A percentile compares a stretch with the other conserved stretches of the same genome.
These are phyloP conservation scores for Garrulus glandarius DNA, from an alignment of 2,797 vertebrate genomes.

Conservation along the genomic window DNA sequence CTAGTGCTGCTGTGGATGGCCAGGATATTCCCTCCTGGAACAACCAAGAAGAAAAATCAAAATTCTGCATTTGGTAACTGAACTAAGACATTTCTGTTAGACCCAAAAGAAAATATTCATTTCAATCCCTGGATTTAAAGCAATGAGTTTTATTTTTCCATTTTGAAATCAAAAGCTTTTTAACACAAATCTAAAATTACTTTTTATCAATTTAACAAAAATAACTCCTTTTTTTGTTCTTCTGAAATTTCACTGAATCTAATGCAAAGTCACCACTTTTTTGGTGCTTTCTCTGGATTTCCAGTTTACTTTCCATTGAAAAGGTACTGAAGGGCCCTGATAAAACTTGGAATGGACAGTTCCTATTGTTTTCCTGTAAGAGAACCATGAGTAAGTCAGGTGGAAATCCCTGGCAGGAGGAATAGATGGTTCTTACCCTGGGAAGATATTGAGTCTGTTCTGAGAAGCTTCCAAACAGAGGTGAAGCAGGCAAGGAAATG, in stretches of 20 bases:
- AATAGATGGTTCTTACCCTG: background rate
- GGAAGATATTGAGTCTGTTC: background rate
- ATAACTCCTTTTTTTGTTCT: rapidly evolving
- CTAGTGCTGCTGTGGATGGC: background rate
- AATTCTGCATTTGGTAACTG: background rate
- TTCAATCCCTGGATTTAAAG: background rate
- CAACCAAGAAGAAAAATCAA: background rate
- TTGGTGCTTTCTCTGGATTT: background rate
- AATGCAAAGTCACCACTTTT: background rate
- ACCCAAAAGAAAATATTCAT: background rate
- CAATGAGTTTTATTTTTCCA: background rate
- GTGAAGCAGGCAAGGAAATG: background rate
- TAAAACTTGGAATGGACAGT: background rate
- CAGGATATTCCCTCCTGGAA: background rate
- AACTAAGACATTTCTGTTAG: background rate
- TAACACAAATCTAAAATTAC: background rate
- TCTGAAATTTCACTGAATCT: background rate
- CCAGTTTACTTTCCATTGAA: background rate
- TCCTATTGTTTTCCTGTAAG: background rate
- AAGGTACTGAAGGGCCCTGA: background rate
- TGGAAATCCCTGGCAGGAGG: background rate
- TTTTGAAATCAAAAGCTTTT: background rate
- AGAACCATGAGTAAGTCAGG: background rate
- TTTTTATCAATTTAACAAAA: background rate
- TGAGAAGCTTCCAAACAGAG: background rate